Evolutionary conservation across 2,113 vertebrate genomes (phyloP), one percentile per base, ranked within the genome.

Genomic region (Onychorhynchus coronatus): DNA sequence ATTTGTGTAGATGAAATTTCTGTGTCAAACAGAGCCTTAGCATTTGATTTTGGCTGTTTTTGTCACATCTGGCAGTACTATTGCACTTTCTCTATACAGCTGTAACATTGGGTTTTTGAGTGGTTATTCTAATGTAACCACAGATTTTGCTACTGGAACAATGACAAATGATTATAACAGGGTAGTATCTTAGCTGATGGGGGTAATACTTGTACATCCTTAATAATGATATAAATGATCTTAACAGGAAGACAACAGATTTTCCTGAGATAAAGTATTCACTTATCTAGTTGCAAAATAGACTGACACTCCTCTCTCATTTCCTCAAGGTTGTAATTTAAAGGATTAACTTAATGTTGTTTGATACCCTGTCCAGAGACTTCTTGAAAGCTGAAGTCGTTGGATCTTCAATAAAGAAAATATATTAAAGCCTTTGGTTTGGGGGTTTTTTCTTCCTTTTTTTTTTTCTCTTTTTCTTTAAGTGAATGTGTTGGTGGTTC

Each of bases 281-380:
- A 27, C 33, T 77, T 76, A 76, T 44, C 70, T 91, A 59, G 53
- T 46, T 76, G 20, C 46, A 90, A 93, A 81, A 80, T 20, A 88
- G 42, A 91, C 66, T 80, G 62, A 46, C 28, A 35, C 8, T 76
- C 58, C 39, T 74, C 33, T 86, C 71, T 41, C 14, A 73, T 78
- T 89, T 93, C 52, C 80, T 93, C 63, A 81, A 65, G 66, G 35
- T 53, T 74, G 25, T 56, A 94, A 96, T 97, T 95, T 93, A 94
- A 95, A 89, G n/a, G 63, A 95, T 96, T 93, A 91, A 75, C 27
- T 91, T 93, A 92, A 91, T 84, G 15, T 23, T 77, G 44, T 92
- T 96, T 94, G 91, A 96, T 89, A 67, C 23, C 53, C 66, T 71
- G 71, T 95, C 85, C 85, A 83, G 46, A 77, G 49, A 88, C 28